Base-by-base conservation (phyloP, 64 coral and sea anemone genomes). In the Montipora sp. region DNA sequence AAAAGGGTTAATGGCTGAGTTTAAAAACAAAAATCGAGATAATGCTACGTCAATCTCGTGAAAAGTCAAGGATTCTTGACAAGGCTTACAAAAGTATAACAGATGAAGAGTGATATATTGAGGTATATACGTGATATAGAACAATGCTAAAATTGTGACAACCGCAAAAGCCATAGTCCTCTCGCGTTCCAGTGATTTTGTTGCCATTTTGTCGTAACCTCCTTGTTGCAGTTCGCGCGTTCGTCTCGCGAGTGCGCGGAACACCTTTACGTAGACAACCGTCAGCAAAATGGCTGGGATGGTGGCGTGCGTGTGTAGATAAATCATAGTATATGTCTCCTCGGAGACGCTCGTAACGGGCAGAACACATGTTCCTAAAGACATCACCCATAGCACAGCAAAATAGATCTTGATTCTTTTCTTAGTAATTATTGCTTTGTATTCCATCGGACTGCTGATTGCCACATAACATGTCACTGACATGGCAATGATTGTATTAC, bases 181-280 rank as follows among this genome's bases (percentile, higher is more conserved):
- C 80, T 82, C 58, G 14, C 80, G 23, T 63, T 82, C 80, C 5
- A 82, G 58, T 7, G 80, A 23, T 14, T 82, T 82, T 7, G 3
- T 65, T 13, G 80, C 80, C 15, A 82, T 46, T 43, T 57, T 24
- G 55, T 82, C 14, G 14, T 63, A 82, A 7, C 80, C 80, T 1
- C 23, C 58, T 3, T 24, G 11, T 16, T 82, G 55, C 43, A 82
- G 55, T 12, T 82, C 80, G 57, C 80, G 80, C 5, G 80, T 82
- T 11, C 80, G 80, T 82, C 80, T 82, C 80, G 80, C 55, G 53
- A 82, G 55, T 16, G 80, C 80, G 58, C 80, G 80, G 46, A 82
- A 82, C 27, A 82, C 80, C 1, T 82, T 82, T 27, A 65, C 58
- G 24, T 82, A 82, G 1, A 82, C 63, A 1, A 82, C 23, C 0